phyloP scores from a whole-genome alignment of 2,113 vertebrate genomes.

The Syngnathus scovelli region DNA sequence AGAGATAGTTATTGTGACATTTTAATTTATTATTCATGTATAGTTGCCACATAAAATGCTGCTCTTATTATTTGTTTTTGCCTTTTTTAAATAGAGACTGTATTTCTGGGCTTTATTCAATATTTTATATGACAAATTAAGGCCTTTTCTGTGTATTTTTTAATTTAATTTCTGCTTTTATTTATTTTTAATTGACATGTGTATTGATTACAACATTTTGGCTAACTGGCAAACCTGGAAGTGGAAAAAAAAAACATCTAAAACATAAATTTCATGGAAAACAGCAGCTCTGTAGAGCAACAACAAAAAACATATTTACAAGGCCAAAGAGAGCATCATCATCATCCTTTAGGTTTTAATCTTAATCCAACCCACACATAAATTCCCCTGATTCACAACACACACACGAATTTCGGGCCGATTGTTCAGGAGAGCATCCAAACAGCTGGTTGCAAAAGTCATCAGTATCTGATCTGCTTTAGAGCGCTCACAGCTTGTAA shows the following conservation, averaged over 20 bases:
- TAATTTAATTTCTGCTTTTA: not conserved
- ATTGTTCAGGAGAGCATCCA: slow-evolving; percentile 47
- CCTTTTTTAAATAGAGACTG: no score
- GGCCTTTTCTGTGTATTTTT: not conserved
- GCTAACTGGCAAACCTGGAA: slow-evolving; percentile 22
- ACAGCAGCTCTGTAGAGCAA: slow-evolving; percentile 23
- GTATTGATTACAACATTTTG: slow-evolving; percentile 38
- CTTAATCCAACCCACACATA: slow-evolving; percentile 47
- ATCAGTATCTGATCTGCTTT: slow-evolving; percentile 54
- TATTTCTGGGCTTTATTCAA: no score
- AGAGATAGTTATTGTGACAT: no score
- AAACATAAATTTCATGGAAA: slow-evolving; percentile 35
- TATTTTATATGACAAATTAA: no score
- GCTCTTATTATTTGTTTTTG: no score
- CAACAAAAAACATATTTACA: slow-evolving; percentile 57
- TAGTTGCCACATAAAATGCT: no score
- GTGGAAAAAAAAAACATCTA: slow-evolving; percentile 39
- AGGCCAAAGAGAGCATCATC: slow-evolving; percentile 53
- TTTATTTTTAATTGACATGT: slow-evolving; percentile 6
- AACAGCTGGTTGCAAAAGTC: slow-evolving; percentile 57
- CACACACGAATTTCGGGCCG: slow-evolving; percentile 33
- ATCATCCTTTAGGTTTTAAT: slow-evolving; percentile 38
- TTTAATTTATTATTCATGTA: no score
- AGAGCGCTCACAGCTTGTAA: slow-evolving; percentile 49
- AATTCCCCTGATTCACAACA: slow-evolving; percentile 23